Evolutionary conservation across 2,113 vertebrate species (phyloP), one percentile per base, ranked within the genome.

Genomic region (Elephas maximus): DNA sequence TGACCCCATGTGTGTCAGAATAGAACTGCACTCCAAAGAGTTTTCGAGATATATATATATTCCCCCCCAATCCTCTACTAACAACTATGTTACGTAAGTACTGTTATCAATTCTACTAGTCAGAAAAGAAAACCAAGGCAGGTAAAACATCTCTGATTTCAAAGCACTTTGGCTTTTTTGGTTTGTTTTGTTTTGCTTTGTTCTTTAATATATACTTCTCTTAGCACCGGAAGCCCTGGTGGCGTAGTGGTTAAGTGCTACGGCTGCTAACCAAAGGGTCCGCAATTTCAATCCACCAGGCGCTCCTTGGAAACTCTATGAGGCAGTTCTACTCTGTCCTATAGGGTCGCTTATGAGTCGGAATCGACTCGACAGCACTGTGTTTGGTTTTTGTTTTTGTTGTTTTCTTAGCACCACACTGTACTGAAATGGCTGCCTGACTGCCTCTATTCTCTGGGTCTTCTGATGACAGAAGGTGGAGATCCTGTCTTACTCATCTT

Each of bases 91-190:
- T n/a, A 53, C 87, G 1, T n/a, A 74, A 65, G 11, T n/a, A 82
- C 33, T 74, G 28, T 71, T 48, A 41, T 24, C 10, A 1, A 65
- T 90, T 67, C 78, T 51, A 62, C 30, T 65, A 65, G 53, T 83
- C 82, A 37, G 37, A 37, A 37, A 37, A 88, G 37, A 92, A 94
- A 80, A 91, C 26, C 37, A 81, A 84, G 2, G 26, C 12, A 60
- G 51, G 48, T 44, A 86, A 77, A 60, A 82, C 48, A 18, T 48
- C 69, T 69, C 65, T 96, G 77, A 77, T 76, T 96, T 83, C 94
- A 88, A 81, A 95, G 78, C 69, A 48, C 87, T 81, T 1, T 69
- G 12, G 60, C 53, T 45, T 5, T 1, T 74, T 77, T 37, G 51
- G 51, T 53, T 53, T 53, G 51, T 53, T 12, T 53, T 7, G 12